A percentile compares a stretch with the other conserved stretches of the same genome.
Evolutionary conservation across 2,113 vertebrate species (phyloP).

Genomic region (Brachyhypopomus gauderio): DNA sequence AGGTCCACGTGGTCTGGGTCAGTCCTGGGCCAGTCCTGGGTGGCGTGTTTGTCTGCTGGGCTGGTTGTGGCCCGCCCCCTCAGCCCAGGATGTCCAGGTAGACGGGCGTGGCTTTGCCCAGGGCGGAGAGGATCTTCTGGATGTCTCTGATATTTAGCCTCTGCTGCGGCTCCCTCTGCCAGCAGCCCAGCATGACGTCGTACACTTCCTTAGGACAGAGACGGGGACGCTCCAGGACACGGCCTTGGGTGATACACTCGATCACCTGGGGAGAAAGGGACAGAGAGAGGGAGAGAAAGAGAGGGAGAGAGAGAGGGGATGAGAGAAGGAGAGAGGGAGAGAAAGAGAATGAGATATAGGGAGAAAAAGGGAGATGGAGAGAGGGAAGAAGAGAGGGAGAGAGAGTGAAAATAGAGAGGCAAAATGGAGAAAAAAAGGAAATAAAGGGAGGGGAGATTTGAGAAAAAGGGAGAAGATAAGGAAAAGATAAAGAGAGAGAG

Average conservation of each 20-base stretch:
- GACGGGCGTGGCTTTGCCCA: slow-evolving; percentile 79
- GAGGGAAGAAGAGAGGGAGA: not conserved
- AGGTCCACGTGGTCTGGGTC: slow-evolving; percentile 49
- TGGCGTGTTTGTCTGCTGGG: slow-evolving; percentile 26
- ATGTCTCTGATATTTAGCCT: slow-evolving; percentile 81
- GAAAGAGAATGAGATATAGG: not conserved
- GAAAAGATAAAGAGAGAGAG: not conserved
- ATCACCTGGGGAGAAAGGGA: slow-evolving; percentile 70
- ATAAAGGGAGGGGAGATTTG: not conserved
- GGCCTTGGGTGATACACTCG: slow-evolving; percentile 80
- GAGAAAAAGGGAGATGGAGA: not conserved
- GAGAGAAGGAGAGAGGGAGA: not conserved
- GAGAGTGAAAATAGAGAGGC: not conserved
- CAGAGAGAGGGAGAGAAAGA: too few species aligned
- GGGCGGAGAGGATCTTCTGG: slow-evolving; percentile 73
- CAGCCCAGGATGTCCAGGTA: slow-evolving; percentile 81
- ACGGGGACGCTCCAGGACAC: slow-evolving; percentile 76
- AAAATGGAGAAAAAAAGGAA: not conserved
- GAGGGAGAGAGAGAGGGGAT: slow-evolving; percentile 30
- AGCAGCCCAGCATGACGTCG: slow-evolving; percentile 81
- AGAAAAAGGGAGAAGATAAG: not conserved
- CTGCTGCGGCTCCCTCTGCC: slow-evolving; percentile 81
- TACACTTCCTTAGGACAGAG: slow-evolving; percentile 80
- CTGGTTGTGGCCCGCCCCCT: not conserved
- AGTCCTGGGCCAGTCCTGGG: slow-evolving; percentile 50